Evolutionary conservation across 2,113 vertebrate genomes (phyloP), one percentile per base, ranked within the genome.

Genomic region (Piaya cayana): DNA sequence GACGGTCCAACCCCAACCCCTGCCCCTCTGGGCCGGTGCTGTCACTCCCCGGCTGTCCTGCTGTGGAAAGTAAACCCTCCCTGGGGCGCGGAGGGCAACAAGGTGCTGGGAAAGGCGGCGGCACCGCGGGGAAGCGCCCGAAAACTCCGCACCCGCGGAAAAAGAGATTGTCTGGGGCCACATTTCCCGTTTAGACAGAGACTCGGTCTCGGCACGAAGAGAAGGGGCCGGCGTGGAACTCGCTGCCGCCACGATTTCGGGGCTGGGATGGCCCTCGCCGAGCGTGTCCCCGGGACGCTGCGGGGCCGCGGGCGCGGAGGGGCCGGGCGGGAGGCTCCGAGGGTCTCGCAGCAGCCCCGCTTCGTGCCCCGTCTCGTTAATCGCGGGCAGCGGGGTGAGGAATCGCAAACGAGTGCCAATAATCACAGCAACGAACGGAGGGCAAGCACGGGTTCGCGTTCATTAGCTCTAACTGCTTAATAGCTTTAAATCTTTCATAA

Each of bases 401-500:
- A 92, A 68, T 22, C 88, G 20, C 72, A 82, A 84, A 71, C 19
- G 15, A 14, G 71, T 86, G 90, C 67, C 82, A 34, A 15, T 23
- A 75, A 47, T 81, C 78, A 70, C 45, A 23, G 34, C n/a, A 79
- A 20, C 58, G n/a, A 79, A 60, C 12, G 88, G 63, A 74, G 91
- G 74, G 42, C 56, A 59, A 42, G 29, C 64, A 49, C 8, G 18
- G 92, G 56, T 55, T 91, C 36, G 14, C 19, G 21, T 71, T 82
- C 90, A 53, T 86, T 86, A 92, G 26, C 39, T 82, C 64, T 42
- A 55, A 74, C 34, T 9, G 12, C 36, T 59, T 93, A 76, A 86
- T 83, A 89, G 43, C 27, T 81, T 37, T 47, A 88, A 72, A 77
- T 93, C 74, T 78, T 71, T 76, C 72, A 37, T 84, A 67, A 93